Base-by-base conservation (phyloP, 2,113 vertebrate genomes). In the Hemichromis elongatus region DNA sequence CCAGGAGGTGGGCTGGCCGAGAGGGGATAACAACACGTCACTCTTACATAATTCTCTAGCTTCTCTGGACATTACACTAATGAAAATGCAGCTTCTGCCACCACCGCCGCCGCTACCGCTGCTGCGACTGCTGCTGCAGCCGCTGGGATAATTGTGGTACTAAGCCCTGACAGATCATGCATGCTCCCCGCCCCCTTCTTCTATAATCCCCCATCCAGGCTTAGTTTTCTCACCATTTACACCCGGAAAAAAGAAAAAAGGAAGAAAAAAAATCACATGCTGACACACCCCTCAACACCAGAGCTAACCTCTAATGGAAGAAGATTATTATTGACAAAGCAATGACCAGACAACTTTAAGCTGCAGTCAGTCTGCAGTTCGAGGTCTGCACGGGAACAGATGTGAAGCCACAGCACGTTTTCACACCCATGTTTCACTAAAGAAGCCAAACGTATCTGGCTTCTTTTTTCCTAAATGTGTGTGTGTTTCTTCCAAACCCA, bases 11-110 rank as follows among this genome's bases (percentile, higher is more conserved):
- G 92, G 93, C 83, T 7, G 92, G 79, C 59, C 42, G 30, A 59
- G 81, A 30, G 81, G 66, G 91, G 92, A 94, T 90, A 93, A 84
- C 87, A 54, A 77, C 90, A 93, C 93, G 93, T 96, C 96, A 95
- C 80, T 91, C 93, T 98, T 98, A 97, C 88, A 85, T 96, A 97
- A 98, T 95, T 95, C 84, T 86, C 87, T 81, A 90, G 45, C 96
- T 96, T 91, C 96, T 97, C 90, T 95, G 95, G 96, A 96, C 95
- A 96, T 97, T 96, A 96, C 95, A 95, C 95, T 97, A 97, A 97
- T 96, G 96, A 97, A 97, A 97, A 96, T 80, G 92, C 96, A 84
- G 90, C 85, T 86, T 84, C 75, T 89, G 95, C 96, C 88, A 63
- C 82, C 68, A 54, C 35, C 11, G 14, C 68, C 8, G 3, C 47